Conservation (phyloP, 2,797 vertebrate genomes). For the Rhincodon typus region DNA sequence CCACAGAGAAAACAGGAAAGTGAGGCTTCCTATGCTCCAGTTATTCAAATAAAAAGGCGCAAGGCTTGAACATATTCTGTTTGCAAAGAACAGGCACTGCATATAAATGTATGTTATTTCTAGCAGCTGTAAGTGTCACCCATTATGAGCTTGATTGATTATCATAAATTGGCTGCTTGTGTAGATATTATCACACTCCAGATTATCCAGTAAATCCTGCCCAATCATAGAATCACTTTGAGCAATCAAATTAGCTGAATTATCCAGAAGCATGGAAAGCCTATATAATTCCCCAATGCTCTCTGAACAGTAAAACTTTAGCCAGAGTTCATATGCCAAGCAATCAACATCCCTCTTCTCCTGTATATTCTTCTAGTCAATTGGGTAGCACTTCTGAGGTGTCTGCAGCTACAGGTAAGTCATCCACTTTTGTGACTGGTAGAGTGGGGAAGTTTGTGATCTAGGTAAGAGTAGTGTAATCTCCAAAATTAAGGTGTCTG, state of each 20-base stretch:
- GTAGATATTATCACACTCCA: too few relatives aligned
- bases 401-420: background rate
- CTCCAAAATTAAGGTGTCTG: background rate
- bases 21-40: background rate
- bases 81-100: background rate
- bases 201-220: too few relatives aligned
- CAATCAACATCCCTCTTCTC: too few relatives aligned
- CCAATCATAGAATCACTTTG: too few relatives aligned
- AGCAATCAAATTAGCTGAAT: too few relatives aligned
- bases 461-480: background rate
- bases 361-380: background rate
- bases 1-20: background rate
- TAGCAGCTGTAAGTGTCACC: background rate
- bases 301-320: too few relatives aligned
- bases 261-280: too few relatives aligned
- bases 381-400: background rate
- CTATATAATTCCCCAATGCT: too few relatives aligned
- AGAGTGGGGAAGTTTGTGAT: background rate
- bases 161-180: too few relatives aligned
- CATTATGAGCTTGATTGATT: background rate
- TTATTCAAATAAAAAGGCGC: background rate
- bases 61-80: background rate
- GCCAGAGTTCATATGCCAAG: too few relatives aligned
- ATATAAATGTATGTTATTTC: background rate
- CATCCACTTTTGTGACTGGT: background rate